Evolutionary conservation across 2,888 invertebrate genomes (phyloP).

Genomic region (Nymphalis urticae): DNA sequence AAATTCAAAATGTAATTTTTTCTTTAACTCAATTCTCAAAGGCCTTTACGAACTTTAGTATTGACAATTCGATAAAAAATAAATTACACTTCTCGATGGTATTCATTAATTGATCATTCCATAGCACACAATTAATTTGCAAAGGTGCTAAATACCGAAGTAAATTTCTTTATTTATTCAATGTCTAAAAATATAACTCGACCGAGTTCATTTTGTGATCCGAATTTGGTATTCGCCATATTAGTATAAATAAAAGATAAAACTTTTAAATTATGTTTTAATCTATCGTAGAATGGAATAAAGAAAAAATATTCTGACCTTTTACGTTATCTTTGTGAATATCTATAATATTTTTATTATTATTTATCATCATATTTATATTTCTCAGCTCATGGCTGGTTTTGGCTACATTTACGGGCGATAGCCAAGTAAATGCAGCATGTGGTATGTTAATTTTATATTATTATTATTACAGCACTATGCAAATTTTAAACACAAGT

Average conservation of each 20-base stretch:
- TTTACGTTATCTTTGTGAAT: neutral
- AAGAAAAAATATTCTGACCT: too few species aligned
- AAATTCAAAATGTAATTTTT: neutral
- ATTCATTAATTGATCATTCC: slow-evolving; percentile 21
- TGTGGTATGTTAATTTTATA: too few species aligned
- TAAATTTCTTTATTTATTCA: slow-evolving; percentile 18
- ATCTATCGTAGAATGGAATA: too few species aligned
- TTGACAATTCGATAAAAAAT: neutral
- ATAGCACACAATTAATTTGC: slow-evolving; percentile 14
- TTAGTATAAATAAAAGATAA: neutral
- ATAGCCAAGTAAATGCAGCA: too few species aligned
- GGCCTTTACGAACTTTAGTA: slow-evolving; percentile 13
- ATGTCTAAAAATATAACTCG: slow-evolving; percentile 14
- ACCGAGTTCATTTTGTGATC: slow-evolving; percentile 1
- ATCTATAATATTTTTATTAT: neutral
- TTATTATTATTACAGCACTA: too few species aligned
- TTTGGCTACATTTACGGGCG: too few species aligned
- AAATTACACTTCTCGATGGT: slow-evolving; percentile 8
- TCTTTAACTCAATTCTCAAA: neutral
- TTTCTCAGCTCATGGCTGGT: too few species aligned
- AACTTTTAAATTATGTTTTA: too few species aligned
- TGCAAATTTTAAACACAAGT: too few species aligned
- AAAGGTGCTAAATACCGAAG: slow-evolving; percentile 32
- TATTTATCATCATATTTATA: too few species aligned
- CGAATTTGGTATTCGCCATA: slow-evolving; percentile 9